A percentile compares a stretch with the other conserved stretches of the same genome.
Evolutionary conservation across 2,113 vertebrate species (phyloP).

Genomic region (Dipodomys merriami): DNA sequence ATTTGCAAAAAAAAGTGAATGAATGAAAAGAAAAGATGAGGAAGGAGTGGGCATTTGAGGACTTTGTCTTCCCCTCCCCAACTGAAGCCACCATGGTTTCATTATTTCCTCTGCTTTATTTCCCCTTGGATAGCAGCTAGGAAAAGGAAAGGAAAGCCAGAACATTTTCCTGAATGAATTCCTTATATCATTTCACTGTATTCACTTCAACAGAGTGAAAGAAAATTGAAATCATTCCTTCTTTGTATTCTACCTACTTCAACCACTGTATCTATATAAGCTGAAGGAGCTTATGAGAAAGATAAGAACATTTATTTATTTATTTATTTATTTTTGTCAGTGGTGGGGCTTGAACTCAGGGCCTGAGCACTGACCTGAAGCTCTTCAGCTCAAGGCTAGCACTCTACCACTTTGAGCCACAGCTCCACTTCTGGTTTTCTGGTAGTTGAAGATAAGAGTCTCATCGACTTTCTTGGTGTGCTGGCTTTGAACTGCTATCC

Average conservation of each 20-base stretch:
- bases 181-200: background rate
- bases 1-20: too few relatives aligned
- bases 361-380: too few relatives aligned
- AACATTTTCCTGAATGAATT: background rate
- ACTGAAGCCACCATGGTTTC: background rate
- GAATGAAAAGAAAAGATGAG: too few relatives aligned
- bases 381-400: too few relatives aligned
- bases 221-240: background rate
- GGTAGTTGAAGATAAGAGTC: too few relatives aligned
- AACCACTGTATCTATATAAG: background rate
- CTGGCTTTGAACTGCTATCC: too few relatives aligned
- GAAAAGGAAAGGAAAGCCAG: background rate
- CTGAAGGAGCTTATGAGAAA: background rate
- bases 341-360: too few relatives aligned
- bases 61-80: background rate
- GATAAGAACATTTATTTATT: background rate
- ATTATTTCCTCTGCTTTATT: background rate
- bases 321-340: background rate
- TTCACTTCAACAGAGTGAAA: background rate
- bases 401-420: too few relatives aligned
- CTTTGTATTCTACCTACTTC: background rate
- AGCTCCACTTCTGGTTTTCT: too few relatives aligned
- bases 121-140: background rate
- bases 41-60: background rate
- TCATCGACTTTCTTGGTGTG: too few relatives aligned